Evolutionary conservation across 2,888 invertebrate species (phyloP), one percentile per base, ranked within the genome.

Genomic region (Ophioninae sp.): DNA sequence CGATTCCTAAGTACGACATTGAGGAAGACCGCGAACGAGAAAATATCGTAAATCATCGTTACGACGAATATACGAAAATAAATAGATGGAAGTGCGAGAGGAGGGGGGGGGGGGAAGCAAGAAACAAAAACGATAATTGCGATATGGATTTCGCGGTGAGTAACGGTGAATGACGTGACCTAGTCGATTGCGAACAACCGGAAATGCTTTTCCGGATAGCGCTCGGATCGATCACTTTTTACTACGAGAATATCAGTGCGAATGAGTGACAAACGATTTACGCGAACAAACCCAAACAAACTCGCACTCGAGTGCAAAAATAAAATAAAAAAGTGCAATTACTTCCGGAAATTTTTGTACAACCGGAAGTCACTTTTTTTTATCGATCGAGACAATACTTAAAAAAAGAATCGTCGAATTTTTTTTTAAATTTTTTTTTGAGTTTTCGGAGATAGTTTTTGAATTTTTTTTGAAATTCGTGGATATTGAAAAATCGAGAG

Each of bases 141-240:
- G 69, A 56, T 65, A 58, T 61, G 51, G 56, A 81, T 17, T 51
- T 79, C 69, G 51, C 51, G 80, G 81, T 73, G n/a, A 85, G 86
- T 85, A 81, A 82, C 64, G 82, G 79, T 80, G 81, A 85, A 87
- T 82, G 67, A 88, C 88, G 91, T 91, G 91, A 91, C 91, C 30
- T 91, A 89, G 91, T 91, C 90, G 87, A 90, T 90, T 88, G 82
- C 72, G 80, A 75, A 73, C 78, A 71, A 81, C 64, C 82, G 81
- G 79, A 77, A 81, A 73, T 75, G 79, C 68, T 77, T 59, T 51
- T 30, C 39, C 67, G 30, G 30, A 30, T 30, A 80, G 81, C 75
- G 72, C 5, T 69, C 44, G 71, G 41, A 58, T 67, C 44, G 10
- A 13, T 79, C 30, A 69, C 67, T 1, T 61, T 17, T 37, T 22